These are phyloP conservation scores for Pogonognathellus flavescens DNA, from an alignment of 1,140 invertebrate species.

Conservation along the genomic window DNA sequence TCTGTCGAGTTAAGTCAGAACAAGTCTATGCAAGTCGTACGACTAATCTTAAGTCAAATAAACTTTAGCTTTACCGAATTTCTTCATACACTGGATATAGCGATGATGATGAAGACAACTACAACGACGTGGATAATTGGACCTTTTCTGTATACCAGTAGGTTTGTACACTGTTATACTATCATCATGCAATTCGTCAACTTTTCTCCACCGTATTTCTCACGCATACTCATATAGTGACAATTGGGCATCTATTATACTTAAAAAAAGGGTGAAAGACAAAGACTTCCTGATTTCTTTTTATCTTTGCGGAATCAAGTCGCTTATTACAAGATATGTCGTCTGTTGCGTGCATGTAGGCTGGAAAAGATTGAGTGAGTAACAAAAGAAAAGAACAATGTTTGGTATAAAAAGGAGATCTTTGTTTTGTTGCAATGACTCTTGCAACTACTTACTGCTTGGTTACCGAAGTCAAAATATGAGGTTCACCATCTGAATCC, in stretches of 20 bases:
- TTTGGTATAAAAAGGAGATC: too few species aligned
- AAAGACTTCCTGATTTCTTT: too few species aligned
- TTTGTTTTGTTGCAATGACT: too few species aligned
- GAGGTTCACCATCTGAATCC: too few species aligned
- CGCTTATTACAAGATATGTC: too few species aligned
- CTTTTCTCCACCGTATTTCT: not conserved
- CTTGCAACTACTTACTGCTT: too few species aligned
- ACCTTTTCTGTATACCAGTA: not conserved
- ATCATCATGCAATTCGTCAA: not conserved
- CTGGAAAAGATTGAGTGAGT: too few species aligned
- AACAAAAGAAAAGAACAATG: too few species aligned
- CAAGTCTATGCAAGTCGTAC: constrained; percentile 1
- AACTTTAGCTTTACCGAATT: constrained; percentile 16
- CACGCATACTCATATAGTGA: not conserved
- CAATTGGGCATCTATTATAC: not conserved
- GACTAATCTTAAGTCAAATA: constrained; percentile 10
- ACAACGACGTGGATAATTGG: constrained; percentile 10
- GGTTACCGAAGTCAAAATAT: too few species aligned
- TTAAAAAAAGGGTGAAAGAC: too few species aligned
- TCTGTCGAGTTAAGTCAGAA: not conserved
- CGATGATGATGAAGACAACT: constrained; percentile 11
- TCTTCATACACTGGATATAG: not conserved
- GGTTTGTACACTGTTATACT: not conserved
- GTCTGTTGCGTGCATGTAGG: too few species aligned
- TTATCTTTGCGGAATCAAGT: too few species aligned